phyloP scores from a whole-genome alignment of 1,140 invertebrate genomes.

The Sarcophaga peregrina region DNA sequence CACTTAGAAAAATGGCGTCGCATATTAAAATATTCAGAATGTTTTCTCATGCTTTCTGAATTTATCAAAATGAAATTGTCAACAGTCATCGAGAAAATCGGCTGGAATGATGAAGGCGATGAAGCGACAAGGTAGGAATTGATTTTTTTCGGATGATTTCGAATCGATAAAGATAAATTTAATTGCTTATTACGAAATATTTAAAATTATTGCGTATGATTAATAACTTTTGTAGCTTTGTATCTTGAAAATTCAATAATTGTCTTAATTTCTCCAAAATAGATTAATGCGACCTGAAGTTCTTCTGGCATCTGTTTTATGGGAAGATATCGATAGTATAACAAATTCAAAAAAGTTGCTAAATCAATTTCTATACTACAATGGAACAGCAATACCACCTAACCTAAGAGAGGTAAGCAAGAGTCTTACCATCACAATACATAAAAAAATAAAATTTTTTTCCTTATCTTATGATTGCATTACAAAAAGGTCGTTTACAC shows the following conservation, averaged over 20 bases:
- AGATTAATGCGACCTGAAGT: constrained; percentile 63
- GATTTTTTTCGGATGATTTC: too few species aligned
- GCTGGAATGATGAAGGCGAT: constrained; percentile 76
- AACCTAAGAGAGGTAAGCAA: constrained; percentile 65
- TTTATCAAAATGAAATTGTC: constrained; percentile 74
- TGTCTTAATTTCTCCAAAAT: too few species aligned
- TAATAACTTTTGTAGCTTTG: too few species aligned
- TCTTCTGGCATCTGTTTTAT: constrained; percentile 60
- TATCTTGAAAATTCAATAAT: too few species aligned
- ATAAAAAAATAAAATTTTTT: neutral
- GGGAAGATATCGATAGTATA: constrained; percentile 65
- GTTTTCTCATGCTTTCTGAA: constrained; percentile 73
- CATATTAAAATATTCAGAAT: constrained; percentile 76
- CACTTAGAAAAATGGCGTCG: constrained; percentile 77
- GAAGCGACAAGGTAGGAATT: constrained; percentile 73
- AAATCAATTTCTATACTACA: constrained; percentile 61
- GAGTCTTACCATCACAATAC: neutral
- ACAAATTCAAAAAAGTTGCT: constrained; percentile 63
- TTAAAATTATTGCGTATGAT: too few species aligned
- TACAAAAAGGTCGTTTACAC: constrained; percentile 66
- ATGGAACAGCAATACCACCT: constrained; percentile 59
- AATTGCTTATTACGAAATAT: too few species aligned
- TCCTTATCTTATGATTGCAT: neutral
- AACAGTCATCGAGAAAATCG: constrained; percentile 73
- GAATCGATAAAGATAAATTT: too few species aligned